These are phyloP conservation scores for Anastatus disparis DNA, from an alignment of 1,140 invertebrate genomes.

Conservation along the genomic window DNA sequence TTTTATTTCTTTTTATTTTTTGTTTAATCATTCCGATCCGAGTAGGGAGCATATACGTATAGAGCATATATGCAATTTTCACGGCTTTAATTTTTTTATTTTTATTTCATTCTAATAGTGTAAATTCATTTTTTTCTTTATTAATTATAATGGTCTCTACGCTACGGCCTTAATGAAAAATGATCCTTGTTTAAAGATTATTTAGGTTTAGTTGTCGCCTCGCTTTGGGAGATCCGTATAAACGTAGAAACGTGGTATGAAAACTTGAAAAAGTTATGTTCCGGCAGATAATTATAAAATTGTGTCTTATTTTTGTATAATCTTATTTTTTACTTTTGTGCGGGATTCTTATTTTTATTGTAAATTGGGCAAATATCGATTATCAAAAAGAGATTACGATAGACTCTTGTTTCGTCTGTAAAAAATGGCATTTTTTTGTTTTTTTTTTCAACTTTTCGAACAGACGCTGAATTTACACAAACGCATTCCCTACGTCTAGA, in stretches of 20 bases:
- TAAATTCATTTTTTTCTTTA: slow-evolving; percentile 32
- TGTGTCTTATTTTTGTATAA: slow-evolving; percentile 39
- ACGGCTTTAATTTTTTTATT: slow-evolving; percentile 12
- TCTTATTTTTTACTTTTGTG: slow-evolving; percentile 49
- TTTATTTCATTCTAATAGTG: slow-evolving; percentile 29
- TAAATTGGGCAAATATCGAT: slow-evolving; percentile 59
- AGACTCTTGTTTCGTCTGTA: slow-evolving; percentile 53
- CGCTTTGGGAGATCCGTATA: slow-evolving; percentile 58
- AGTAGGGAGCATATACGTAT: slow-evolving; percentile 54
- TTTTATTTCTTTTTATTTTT: slow-evolving; percentile 8
- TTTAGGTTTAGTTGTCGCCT: slow-evolving; percentile 44
- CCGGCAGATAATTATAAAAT: slow-evolving; percentile 42
- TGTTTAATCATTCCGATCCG: slow-evolving; percentile 45
- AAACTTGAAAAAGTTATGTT: slow-evolving; percentile 59
- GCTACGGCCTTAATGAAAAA: slow-evolving; percentile 58
- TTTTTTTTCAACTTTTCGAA: slow-evolving; percentile 46
- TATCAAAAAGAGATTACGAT: slow-evolving; percentile 60
- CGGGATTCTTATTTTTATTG: slow-evolving; percentile 30
- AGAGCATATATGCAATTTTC: slow-evolving; percentile 37
- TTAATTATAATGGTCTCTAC: slow-evolving; percentile 54
- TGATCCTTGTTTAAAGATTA: slow-evolving; percentile 41
- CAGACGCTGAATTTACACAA: slow-evolving; percentile 61
- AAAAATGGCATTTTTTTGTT: slow-evolving; percentile 51
- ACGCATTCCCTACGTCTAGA: slow-evolving; percentile 60
- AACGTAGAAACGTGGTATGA: slow-evolving; percentile 64